Evolutionary conservation across 2,888 invertebrate species (phyloP).

Genomic region (Drosophila barbarae): DNA sequence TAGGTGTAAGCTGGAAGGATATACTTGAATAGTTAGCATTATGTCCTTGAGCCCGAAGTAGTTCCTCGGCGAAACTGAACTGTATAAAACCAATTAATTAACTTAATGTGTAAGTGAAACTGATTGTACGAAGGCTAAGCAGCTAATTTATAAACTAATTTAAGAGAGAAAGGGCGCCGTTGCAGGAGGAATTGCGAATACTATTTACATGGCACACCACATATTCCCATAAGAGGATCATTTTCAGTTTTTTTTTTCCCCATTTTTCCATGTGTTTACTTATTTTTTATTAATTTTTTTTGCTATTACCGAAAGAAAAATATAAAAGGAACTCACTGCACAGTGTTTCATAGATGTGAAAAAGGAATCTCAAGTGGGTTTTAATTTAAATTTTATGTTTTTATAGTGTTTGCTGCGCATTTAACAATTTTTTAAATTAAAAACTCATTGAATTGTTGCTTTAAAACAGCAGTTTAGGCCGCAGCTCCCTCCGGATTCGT

Average conservation of each 20-base stretch:
- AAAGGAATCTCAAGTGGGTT: slow-evolving; percentile 23
- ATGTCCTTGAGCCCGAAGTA: slow-evolving; percentile 19
- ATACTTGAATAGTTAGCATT: slow-evolving; percentile 4
- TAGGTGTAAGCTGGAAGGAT: not conserved
- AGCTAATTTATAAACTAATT: slow-evolving; percentile 14
- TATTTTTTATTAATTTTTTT: slow-evolving; percentile 48
- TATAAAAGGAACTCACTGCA: slow-evolving; percentile 50
- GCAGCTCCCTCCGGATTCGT: slow-evolving; percentile 27
- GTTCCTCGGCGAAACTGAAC: slow-evolving; percentile 24
- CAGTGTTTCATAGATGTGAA: slow-evolving; percentile 69
- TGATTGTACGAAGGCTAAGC: slow-evolving; percentile 13
- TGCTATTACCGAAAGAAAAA: slow-evolving; percentile 60
- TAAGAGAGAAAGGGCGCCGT: not conserved
- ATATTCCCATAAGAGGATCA: not conserved
- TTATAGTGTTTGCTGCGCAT: no score
- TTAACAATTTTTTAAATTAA: no score
- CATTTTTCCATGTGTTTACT: slow-evolving; percentile 28
- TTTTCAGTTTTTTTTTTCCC: slow-evolving; percentile 2
- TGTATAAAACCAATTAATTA: slow-evolving; percentile 11
- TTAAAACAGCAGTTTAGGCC: not conserved
- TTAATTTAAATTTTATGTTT: no score
- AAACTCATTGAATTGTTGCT: no score
- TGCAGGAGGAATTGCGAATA: not conserved
- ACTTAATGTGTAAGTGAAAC: slow-evolving; percentile 14
- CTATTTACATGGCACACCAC: not conserved